A percentile compares a stretch with the other conserved stretches of the same genome.
These are phyloP conservation scores for Heteropelma amictum DNA, from an alignment of 2,888 invertebrate genomes.

Conservation along the genomic window DNA sequence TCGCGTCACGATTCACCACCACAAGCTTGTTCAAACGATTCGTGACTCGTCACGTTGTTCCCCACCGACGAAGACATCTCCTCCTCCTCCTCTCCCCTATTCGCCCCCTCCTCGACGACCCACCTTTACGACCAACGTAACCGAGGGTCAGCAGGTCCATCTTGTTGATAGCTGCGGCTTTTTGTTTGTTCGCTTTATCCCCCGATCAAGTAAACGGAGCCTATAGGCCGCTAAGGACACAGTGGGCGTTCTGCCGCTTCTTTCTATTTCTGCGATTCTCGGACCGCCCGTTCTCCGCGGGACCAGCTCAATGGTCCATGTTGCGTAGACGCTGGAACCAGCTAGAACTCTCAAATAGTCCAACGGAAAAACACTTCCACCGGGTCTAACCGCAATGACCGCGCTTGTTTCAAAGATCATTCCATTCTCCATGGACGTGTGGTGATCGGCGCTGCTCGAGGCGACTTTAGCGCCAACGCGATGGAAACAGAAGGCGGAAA, in stretches of 20 bases:
- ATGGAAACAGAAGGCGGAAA: too few species aligned
- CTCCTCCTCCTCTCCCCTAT: conserved; percentile 28
- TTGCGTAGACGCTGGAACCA: too few species aligned
- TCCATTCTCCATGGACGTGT: too few species aligned
- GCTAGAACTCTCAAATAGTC: too few species aligned
- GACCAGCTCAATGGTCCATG: not conserved
- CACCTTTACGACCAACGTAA: conserved; percentile 39
- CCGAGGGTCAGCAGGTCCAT: conserved; percentile 58
- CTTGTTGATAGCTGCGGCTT: conserved; percentile 55
- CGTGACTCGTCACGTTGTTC: conserved; percentile 53
- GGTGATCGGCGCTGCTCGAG: too few species aligned
- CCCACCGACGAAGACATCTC: conserved; percentile 27
- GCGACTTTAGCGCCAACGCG: too few species aligned
- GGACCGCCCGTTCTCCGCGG: conserved; percentile 39
- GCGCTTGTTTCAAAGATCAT: too few species aligned
- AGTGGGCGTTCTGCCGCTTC: conserved; percentile 55
- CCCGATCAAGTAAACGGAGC: conserved; percentile 6
- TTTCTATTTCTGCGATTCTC: conserved; percentile 53
- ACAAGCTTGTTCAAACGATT: conserved; percentile 31
- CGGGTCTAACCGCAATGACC: too few species aligned
- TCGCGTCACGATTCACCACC: conserved; percentile 56
- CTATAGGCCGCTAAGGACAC: conserved; percentile 52
- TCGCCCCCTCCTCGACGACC: conserved; percentile 27
- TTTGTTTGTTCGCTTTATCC: conserved; percentile 25
- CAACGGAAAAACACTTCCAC: too few species aligned